Base-by-base conservation (phyloP, 2,888 invertebrate species). In the Trichopoda pennipes region DNA sequence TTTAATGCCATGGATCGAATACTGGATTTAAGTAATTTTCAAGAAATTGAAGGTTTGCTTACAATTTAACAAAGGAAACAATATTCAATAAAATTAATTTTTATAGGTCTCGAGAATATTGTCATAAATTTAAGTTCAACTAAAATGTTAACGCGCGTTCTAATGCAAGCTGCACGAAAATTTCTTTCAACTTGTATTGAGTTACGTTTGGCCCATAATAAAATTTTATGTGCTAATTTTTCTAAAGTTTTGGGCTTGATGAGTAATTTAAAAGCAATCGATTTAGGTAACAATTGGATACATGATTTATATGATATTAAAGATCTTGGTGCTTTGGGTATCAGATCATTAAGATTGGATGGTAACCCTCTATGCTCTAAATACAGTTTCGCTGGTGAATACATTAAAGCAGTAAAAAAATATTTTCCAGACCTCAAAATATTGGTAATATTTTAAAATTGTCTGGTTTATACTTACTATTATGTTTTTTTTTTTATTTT, bases 301-400 rank as follows among this genome's bases (percentile, higher is more conserved):
- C 84, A 86, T 17, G 85, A 87, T 14, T 83, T 90, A 23, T 56
- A 85, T 28, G 85, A 86, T 12, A 86, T 90, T 10, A 84, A 85
- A 60, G 85, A 87, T 7, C 68, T 90, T 1, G 85, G 86, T 10
- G 84, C 85, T 17, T 80, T 90, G 14, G 86, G 86, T 0, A 74
- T 90, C 4, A 90, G 87, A 68, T 87, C 89, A 0, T 75, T 90
- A 64, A 82, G 85, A 0, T 78, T 90, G 8, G 87, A 89, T 73
- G 90, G 90, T 0, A 90, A 90, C 86, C 90, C 89, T 0, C 28
- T 90, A 8, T 90, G 90, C 51, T 75, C 83, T 2, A 86, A 87
- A 38, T 90, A 88, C 61, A 80, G 84, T 8, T 85, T 88, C 79
- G 86, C 90, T 14, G 86, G 86, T 17, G 89, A 89, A 69, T 90